Evolutionary conservation across 2,113 vertebrate species (phyloP).

Genomic region (Coracopsis vasa): DNA sequence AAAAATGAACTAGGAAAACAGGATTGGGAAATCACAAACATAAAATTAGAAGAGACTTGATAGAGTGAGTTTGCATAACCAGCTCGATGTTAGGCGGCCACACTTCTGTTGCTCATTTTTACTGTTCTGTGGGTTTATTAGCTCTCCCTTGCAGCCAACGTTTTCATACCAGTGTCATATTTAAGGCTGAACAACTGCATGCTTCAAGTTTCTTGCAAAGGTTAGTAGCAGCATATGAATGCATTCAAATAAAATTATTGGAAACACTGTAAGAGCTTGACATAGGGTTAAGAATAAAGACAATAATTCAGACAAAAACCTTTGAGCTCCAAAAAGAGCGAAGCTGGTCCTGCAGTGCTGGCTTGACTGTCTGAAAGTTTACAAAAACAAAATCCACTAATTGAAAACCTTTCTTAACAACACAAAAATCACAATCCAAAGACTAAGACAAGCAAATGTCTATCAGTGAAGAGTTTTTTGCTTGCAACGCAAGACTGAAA

Average conservation of each 20-base stretch:
- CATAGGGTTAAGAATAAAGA: conserved; percentile 68
- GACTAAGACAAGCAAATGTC: background rate
- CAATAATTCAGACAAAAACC: conserved; percentile 81
- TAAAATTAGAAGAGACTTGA: conserved; percentile 70
- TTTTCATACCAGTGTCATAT: conserved; percentile 5
- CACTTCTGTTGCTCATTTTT: conserved; percentile 29
- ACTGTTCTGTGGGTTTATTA: conserved; percentile 33
- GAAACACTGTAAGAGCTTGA: conserved; percentile 61
- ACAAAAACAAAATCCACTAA: conserved; percentile 80
- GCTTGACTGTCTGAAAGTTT: conserved; percentile 83
- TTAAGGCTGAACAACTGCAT: conserved; percentile 61
- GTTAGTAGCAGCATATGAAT: conserved; percentile 73
- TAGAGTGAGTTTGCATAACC: conserved; percentile 70
- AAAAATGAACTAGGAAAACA: background rate
- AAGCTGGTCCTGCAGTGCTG: conserved; percentile 82
- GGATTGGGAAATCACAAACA: conserved; percentile 78
- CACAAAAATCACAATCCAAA: background rate
- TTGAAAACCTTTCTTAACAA: conserved; percentile 47
- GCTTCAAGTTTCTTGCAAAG: conserved; percentile 63
- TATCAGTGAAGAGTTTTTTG: background rate
- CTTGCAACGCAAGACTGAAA: background rate
- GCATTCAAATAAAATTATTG: conserved; percentile 68
- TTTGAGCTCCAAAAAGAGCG: conserved; percentile 83
- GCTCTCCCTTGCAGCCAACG: conserved; percentile 38
- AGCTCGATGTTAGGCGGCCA: conserved; percentile 75